Conservation (phyloP, 2,797 vertebrate species). For the Macroramphosus scolopax region DNA sequence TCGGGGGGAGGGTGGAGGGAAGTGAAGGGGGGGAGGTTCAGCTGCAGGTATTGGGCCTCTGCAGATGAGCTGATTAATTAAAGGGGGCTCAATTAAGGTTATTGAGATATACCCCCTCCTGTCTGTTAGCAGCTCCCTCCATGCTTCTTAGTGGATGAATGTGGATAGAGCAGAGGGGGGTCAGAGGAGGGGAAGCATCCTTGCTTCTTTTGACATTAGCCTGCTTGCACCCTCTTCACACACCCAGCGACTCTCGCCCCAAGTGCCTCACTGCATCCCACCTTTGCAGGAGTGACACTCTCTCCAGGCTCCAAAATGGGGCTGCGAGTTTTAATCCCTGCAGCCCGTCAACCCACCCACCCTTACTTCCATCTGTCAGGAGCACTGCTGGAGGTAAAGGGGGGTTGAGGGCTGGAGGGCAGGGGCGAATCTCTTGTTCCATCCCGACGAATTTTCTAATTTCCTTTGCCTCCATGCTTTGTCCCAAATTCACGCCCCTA, state of each 20-base stretch:
- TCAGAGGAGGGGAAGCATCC: slow-evolving; percentile 47
- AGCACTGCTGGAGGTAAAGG: slow-evolving; percentile 69
- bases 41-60: slow-evolving; percentile 76
- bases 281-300: slow-evolving; percentile 57
- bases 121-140: slow-evolving; percentile 37
- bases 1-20: slow-evolving; percentile 47
- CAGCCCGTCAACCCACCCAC: slow-evolving; percentile 65
- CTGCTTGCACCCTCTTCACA: slow-evolving; percentile 47
- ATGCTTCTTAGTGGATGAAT: slow-evolving; percentile 59
- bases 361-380: slow-evolving; percentile 80
- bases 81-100: slow-evolving; percentile 79
- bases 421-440: slow-evolving; percentile 76
- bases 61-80: slow-evolving; percentile 82
- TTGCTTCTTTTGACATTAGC: slow-evolving; percentile 73
- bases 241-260: slow-evolving; percentile 55
- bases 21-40: slow-evolving; percentile 36
- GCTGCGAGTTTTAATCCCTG: slow-evolving; percentile 76
- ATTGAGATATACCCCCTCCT: slow-evolving; percentile 65
- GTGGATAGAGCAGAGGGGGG: slow-evolving; percentile 48
- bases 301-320: slow-evolving; percentile 68
- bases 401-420: slow-evolving; percentile 18
- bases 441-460: slow-evolving; percentile 79
- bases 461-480: slow-evolving; percentile 78
- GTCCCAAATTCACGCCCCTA: slow-evolving; percentile 80
- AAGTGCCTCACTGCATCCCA: slow-evolving; percentile 68